phyloP scores from a whole-genome alignment of 2,888 invertebrate genomes.

The Ctenicera cuprea region DNA sequence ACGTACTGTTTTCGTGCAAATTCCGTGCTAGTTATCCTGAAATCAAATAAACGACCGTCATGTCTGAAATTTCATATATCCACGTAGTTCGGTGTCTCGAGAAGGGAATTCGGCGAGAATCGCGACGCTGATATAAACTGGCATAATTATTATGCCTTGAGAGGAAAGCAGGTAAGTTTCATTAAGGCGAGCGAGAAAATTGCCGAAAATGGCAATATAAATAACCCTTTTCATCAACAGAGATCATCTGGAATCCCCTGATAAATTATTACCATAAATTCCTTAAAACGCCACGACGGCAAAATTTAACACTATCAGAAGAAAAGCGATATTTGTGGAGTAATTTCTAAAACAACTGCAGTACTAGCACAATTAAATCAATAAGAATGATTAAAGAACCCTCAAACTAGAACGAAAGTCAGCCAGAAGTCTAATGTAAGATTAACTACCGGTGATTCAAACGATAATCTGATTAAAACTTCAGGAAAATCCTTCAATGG shows the following conservation, averaged over 20 bases:
- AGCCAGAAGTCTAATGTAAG: background rate
- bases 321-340: no score
- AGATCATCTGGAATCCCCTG: slow-evolving; percentile 26
- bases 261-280: slow-evolving; percentile 34
- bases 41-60: slow-evolving; percentile 17
- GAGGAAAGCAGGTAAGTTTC: slow-evolving; percentile 16
- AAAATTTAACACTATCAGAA: slow-evolving; percentile 3
- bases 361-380: background rate
- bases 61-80: background rate
- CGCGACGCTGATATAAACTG: slow-evolving; percentile 18
- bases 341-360: no score
- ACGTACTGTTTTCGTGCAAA: background rate
- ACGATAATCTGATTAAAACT: slow-evolving; percentile 25
- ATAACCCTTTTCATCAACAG: slow-evolving; percentile 30
- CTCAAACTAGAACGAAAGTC: background rate
- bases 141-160: slow-evolving; percentile 4
- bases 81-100: background rate
- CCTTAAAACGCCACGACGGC: background rate
- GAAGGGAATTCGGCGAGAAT: slow-evolving; percentile 2
- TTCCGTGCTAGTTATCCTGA: background rate
- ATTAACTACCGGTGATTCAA: slow-evolving; percentile 23
- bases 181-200: slow-evolving; percentile 26
- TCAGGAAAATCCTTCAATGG: slow-evolving; percentile 1
- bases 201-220: slow-evolving; percentile 28
- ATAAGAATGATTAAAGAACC: background rate